These are phyloP conservation scores for Scolopax rusticola DNA, from an alignment of 2,797 vertebrate species.

Conservation along the genomic window DNA sequence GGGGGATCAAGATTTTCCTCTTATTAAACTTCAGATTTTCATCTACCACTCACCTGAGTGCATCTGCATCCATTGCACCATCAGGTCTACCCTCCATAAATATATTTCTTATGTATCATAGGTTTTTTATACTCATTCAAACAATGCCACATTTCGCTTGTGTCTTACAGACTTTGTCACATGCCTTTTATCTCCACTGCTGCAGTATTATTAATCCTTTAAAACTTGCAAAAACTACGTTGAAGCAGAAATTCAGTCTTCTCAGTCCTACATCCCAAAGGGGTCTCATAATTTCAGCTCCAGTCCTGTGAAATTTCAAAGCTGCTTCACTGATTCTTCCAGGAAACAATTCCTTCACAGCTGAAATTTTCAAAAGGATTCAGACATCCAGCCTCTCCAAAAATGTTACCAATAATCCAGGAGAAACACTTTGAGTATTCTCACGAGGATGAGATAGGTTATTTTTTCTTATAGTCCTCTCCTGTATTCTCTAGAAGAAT, in stretches of 20 bases:
- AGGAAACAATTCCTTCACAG: constrained; percentile 31
- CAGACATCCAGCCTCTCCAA: background rate
- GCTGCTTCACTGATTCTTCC: constrained; percentile 20
- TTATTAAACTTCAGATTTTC: background rate
- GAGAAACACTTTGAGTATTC: constrained; percentile 47
- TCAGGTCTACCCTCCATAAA: background rate
- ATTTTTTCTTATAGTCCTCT: constrained; percentile 33
- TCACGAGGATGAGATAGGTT: background rate
- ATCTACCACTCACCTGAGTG: background rate
- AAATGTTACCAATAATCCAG: constrained; percentile 54
- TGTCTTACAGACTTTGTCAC: background rate
- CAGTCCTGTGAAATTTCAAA: constrained; percentile 37
- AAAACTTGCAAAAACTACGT: background rate
- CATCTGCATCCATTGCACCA: background rate
- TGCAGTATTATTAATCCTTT: constrained; percentile 24
- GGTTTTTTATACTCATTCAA: background rate
- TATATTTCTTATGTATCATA: background rate
- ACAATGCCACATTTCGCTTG: background rate
- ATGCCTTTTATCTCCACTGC: background rate
- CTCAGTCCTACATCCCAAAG: constrained; percentile 1
- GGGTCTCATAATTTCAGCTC: constrained; percentile 29
- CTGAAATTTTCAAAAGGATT: background rate
- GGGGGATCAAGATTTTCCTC: background rate
- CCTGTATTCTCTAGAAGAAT: constrained; percentile 16
- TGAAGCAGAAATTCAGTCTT: constrained; percentile 29